A percentile compares a stretch with the other conserved stretches of the same genome.
Conservation (phyloP, 2,797 vertebrate genomes). For the Paguma larvata region DNA sequence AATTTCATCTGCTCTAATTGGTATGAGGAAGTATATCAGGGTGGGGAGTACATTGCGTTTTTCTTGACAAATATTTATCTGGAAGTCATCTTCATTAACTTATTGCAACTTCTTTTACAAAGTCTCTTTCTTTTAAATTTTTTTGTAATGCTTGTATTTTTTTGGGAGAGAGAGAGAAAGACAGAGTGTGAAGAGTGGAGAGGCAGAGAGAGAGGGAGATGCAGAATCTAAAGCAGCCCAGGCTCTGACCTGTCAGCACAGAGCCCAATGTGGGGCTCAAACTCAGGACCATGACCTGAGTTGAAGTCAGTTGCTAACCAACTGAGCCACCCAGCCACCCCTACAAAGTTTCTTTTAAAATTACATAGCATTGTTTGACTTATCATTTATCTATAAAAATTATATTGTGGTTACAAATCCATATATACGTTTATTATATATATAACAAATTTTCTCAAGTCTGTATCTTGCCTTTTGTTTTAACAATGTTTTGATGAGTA, state of each 20-base stretch:
- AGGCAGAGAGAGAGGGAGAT: too few species aligned
- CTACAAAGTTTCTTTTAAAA: background rate
- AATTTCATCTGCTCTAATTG: background rate
- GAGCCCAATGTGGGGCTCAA: too few species aligned
- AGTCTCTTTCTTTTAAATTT: background rate
- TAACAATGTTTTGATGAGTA: background rate
- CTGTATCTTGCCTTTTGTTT: background rate
- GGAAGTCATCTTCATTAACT: background rate
- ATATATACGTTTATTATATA: background rate
- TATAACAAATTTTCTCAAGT: background rate
- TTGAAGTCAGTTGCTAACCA: too few species aligned
- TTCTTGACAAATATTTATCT: background rate
- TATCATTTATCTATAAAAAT: background rate
- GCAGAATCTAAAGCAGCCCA: too few species aligned
- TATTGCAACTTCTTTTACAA: background rate
- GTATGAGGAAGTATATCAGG: background rate
- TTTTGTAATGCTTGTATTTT: too few species aligned
- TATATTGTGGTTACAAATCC: background rate
- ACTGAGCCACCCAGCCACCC: too few species aligned
- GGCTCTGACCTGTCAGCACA: too few species aligned
- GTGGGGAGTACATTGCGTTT: background rate
- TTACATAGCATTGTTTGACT: background rate
- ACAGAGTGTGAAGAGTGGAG: too few species aligned
- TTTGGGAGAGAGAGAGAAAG: too few species aligned
- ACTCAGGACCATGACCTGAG: too few species aligned